Conservation (phyloP, 2,888 invertebrate genomes). For the Octonoba sinensis region DNA sequence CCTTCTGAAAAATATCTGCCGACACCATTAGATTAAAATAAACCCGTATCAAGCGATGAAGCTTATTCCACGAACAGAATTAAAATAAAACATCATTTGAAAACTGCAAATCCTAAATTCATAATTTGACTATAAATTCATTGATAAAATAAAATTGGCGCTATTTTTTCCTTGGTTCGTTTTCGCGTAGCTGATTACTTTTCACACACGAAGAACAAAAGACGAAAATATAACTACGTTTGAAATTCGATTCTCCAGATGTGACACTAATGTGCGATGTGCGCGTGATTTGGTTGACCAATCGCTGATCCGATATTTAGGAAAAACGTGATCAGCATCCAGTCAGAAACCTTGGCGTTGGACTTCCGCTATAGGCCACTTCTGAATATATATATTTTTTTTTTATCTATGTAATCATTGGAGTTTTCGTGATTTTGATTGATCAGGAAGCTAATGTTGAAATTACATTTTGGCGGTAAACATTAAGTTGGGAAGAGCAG, state of each 20-base stretch:
- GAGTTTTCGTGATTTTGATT: too few relatives aligned
- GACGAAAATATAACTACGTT: conserved; percentile 21
- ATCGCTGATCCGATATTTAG: conserved; percentile 47
- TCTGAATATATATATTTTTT: conserved; percentile 19
- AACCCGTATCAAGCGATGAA: too few relatives aligned
- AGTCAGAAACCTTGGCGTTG: conserved; percentile 20
- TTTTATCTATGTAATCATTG: background rate
- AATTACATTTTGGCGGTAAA: too few relatives aligned
- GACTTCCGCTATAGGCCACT: conserved; percentile 49
- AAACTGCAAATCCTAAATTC: too few relatives aligned
- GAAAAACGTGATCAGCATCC: conserved; percentile 59
- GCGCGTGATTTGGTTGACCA: conserved; percentile 58
- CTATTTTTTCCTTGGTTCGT: conserved; percentile 26
- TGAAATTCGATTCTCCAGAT: conserved; percentile 34
- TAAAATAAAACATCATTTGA: too few relatives aligned
- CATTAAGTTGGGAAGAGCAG: too few relatives aligned
- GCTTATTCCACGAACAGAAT: too few relatives aligned
- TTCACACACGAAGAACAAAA: conserved; percentile 51
- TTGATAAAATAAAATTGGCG: background rate
- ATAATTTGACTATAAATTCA: background rate
- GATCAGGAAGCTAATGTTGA: too few relatives aligned
- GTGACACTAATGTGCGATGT: conserved; percentile 51
- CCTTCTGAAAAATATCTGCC: too few relatives aligned
- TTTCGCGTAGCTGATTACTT: conserved; percentile 31
- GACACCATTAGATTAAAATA: too few relatives aligned